phyloP scores from a whole-genome alignment of 2,113 vertebrate species.

The Rafetus swinhoei region DNA sequence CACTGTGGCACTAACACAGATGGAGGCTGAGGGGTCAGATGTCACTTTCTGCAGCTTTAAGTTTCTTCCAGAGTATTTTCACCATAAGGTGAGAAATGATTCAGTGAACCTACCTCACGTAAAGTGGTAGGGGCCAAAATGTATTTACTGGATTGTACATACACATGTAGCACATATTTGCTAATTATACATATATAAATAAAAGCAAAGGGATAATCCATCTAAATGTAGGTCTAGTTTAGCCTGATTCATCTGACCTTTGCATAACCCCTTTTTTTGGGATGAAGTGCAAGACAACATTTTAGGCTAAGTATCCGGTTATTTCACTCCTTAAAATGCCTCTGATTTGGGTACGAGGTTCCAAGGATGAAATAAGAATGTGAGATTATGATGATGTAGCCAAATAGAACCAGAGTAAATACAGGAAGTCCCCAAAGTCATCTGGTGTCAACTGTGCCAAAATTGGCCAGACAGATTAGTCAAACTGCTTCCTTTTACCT shows the following conservation, averaged over 20 bases:
- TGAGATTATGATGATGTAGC: background rate
- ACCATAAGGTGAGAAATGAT: background rate
- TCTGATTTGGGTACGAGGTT: background rate
- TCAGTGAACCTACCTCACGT: background rate
- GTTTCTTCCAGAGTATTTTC: background rate
- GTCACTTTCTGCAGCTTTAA: rapidly evolving
- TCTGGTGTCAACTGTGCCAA: rapidly evolving
- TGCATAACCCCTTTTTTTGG: background rate
- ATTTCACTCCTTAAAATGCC: background rate
- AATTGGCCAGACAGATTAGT: background rate
- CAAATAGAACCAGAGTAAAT: background rate
- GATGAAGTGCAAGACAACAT: background rate
- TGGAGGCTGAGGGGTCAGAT: background rate
- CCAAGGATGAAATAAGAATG: background rate
- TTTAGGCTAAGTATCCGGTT: background rate
- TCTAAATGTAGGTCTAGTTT: background rate
- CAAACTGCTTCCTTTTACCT: conserved; percentile 81
- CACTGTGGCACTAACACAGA: background rate
- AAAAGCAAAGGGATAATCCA: background rate
- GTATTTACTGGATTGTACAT: background rate
- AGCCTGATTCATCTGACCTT: background rate
- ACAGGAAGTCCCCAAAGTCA: background rate
- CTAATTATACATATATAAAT: background rate
- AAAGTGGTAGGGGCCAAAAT: background rate
- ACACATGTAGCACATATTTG: background rate